Base-by-base conservation (phyloP, 2,113 vertebrate genomes). In the Sinosuthora webbiana region DNA sequence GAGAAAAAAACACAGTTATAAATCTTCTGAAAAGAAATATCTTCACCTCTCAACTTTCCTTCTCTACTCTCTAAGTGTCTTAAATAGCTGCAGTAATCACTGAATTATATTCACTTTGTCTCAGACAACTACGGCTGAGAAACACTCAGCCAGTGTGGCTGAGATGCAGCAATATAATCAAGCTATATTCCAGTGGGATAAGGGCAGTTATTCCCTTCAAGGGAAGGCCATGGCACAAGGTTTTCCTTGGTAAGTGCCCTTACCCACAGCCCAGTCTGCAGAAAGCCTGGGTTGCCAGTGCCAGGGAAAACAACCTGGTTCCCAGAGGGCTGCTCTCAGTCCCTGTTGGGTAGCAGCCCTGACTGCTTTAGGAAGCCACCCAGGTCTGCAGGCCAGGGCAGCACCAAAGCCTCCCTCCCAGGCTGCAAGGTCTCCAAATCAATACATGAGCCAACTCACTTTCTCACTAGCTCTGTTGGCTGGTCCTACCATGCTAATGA, bases 281-380 rank as follows among this genome's bases (percentile, higher is more conserved):
- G 47, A 31, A 31, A 33, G 8, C 2, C 21, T 11, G 18, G 3
- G 6, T 75, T 24, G 42, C 6, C 2, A 4, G 30, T 37, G 41
- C 42, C n/a, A 63, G 35, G 25, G 18, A 37, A 25, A 62, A 45
- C 25, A 37, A 2, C 3, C 27, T 0, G 0, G 3, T 24, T 50
- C 24, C 49, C 57, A 8, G 4, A 45, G 5, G 8, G 30, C 8
- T 78, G 49, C 10, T 24, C 33, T 49, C 37, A 56, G 50, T 1
- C 42, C 7, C 30, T 11, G 5, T 0, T 16, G 13, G 10, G 33
- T 22, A 74, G 39, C 64, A 59, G 41, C 21, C 17, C 41, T 25
- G 33, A 8, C 2, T 6, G 15, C 74, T 78, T 74, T 14, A 7
- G 2, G 17, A 19, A 78, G 17, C 30, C 55, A 52, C 30, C 6